These are phyloP conservation scores for Montipora capricornis DNA, from an alignment of 64 coral and sea anemone genomes.

Conservation along the genomic window DNA sequence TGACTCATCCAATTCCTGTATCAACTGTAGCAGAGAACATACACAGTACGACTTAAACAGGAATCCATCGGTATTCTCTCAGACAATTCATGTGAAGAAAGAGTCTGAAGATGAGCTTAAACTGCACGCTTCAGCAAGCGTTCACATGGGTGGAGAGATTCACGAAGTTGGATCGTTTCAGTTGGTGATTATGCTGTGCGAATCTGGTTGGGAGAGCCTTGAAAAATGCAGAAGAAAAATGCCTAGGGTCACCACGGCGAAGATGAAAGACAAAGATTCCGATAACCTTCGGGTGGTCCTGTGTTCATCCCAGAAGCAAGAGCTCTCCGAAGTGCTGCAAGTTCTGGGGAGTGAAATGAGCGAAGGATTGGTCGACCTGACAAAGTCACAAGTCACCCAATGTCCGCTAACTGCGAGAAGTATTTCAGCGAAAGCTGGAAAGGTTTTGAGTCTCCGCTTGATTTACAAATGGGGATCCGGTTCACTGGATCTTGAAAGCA, in stretches of 20 bases:
- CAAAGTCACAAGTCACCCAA: not conserved
- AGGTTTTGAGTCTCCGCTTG: not conserved
- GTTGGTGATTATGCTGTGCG: not conserved
- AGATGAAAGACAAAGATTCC: not conserved
- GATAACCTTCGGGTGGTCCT: not conserved
- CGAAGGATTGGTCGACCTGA: not conserved
- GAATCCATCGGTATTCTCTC: not conserved
- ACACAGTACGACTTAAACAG: not conserved
- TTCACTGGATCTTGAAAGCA: not conserved
- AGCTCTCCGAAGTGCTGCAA: not conserved
- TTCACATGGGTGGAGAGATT: not conserved
- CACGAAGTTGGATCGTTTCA: not conserved
- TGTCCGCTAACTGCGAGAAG: not conserved
- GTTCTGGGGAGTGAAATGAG: not conserved
- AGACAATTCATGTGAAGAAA: not conserved
- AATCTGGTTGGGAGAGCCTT: not conserved
- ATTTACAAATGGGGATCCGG: slow-evolving; percentile 28
- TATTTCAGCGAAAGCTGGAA: not conserved
- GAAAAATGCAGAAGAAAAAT: not conserved
- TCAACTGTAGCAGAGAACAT: not conserved
- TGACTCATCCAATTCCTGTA: not conserved
- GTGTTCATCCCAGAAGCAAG: not conserved
- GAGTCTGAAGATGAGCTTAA: not conserved
- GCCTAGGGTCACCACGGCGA: not conserved
- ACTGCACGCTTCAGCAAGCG: not conserved